phyloP scores from a whole-genome alignment of 2,797 vertebrate species.

The Etheostoma perlongum region DNA sequence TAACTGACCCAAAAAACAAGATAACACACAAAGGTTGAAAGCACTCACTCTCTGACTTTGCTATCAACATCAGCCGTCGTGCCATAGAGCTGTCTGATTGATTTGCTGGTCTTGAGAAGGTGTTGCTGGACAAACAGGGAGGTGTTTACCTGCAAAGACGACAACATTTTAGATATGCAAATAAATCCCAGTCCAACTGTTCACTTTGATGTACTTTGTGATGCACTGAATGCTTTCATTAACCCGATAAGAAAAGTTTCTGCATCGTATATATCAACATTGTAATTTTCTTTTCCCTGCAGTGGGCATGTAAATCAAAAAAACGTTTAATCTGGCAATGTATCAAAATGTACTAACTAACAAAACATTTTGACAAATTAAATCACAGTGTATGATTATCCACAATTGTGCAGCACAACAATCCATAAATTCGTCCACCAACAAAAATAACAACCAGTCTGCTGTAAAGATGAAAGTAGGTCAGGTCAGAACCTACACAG shows the following conservation, averaged over 20 bases:
- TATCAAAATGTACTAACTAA: background rate
- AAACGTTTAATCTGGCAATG: background rate
- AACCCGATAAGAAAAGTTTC: background rate
- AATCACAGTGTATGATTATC: background rate
- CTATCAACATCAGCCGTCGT: conserved; percentile 77
- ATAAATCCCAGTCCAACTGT: background rate
- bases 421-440: background rate
- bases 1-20: background rate
- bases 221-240: background rate
- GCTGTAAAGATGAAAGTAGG: background rate
- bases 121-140: conserved; percentile 81
- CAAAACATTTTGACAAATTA: background rate
- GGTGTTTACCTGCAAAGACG: conserved; percentile 78
- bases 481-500: background rate
- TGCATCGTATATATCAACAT: background rate
- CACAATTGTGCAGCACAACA: background rate
- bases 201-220: background rate
- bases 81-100: conserved; percentile 87
- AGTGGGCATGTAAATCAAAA: too few species aligned
- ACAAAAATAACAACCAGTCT: background rate
- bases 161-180: background rate
- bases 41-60: conserved; percentile 93
- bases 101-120: conserved; percentile 90
- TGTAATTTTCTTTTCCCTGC: background rate
- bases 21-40: background rate